Conservation (phyloP, 2,797 vertebrate species). For the Discoglossus pictus region DNA sequence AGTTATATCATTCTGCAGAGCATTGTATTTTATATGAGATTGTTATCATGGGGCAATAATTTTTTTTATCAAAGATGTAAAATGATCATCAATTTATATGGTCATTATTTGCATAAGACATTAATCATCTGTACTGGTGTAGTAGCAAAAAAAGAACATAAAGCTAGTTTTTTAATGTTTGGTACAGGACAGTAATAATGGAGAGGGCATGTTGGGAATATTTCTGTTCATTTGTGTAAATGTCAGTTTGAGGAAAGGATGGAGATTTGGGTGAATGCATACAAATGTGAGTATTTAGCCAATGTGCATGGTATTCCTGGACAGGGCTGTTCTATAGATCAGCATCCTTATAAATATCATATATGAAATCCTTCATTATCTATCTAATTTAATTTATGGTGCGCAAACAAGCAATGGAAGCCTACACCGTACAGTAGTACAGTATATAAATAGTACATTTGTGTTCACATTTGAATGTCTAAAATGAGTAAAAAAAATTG, state of each 20-base stretch:
- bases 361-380: no score
- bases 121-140: conserved; percentile 36
- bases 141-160: conserved; percentile 35
- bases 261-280: conserved; percentile 9
- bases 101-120: conserved; percentile 43
- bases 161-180: conserved; percentile 39
- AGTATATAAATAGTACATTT: no score
- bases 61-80: conserved; percentile 52
- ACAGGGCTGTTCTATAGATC: no score
- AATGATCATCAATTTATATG: conserved; percentile 48
- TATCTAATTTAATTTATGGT: no score
- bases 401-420: no score
- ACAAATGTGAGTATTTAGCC: conserved; percentile 1
- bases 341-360: no score
- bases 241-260: conserved; percentile 38
- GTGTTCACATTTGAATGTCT: no score
- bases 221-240: conserved; percentile 41
- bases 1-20: conserved; percentile 19
- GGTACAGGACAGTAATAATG: conserved; percentile 36
- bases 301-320: no score
- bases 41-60: conserved; percentile 40
- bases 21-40: conserved; percentile 46
- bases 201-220: conserved; percentile 28
- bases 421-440: no score
- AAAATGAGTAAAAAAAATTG: no score